Percentiles rank a stretch among this genome's conserved stretches.
phyloP scores from a whole-genome alignment of 2,888 invertebrate genomes.

The Drosophila putrida region DNA sequence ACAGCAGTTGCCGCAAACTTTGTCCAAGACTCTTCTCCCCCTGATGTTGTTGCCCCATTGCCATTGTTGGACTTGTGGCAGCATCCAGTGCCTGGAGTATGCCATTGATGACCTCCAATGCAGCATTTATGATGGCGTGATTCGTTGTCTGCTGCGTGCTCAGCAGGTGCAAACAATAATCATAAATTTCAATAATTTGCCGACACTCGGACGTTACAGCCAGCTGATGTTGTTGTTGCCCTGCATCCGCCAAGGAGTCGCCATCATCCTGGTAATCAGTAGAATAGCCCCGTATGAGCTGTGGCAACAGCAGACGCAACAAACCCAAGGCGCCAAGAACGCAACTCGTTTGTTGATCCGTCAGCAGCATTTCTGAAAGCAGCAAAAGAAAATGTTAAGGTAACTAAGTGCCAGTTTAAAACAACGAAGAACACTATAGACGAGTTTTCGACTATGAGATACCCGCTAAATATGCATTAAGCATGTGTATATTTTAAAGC shows the following conservation, averaged over 20 bases:
- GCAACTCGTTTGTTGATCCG: slow-evolving; percentile 85
- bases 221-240: slow-evolving; percentile 36
- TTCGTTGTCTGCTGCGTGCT: slow-evolving; percentile 89
- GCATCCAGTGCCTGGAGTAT: slow-evolving; percentile 82
- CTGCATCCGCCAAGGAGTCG: slow-evolving; percentile 56
- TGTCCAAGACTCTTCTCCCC: slow-evolving; percentile 56
- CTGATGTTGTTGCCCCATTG: slow-evolving; percentile 16
- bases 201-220: slow-evolving; percentile 72
- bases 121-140: slow-evolving; percentile 95
- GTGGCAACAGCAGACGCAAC: slow-evolving; percentile 88
- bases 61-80: slow-evolving; percentile 28
- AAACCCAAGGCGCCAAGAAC: slow-evolving; percentile 90
- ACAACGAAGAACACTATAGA: not conserved
- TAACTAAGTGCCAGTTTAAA: slow-evolving; percentile 1
- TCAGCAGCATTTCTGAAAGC: slow-evolving; percentile 80
- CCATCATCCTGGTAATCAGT: slow-evolving; percentile 69
- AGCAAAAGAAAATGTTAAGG: not conserved
- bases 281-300: slow-evolving; percentile 84
- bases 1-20: slow-evolving; percentile 81
- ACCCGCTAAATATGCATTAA: too few species aligned
- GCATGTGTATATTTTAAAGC: too few species aligned
- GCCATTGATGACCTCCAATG: slow-evolving; percentile 89
- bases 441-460: not conserved
- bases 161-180: slow-evolving; percentile 90
- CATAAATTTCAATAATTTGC: slow-evolving; percentile 89